Base-by-base conservation (phyloP, 2,113 vertebrate genomes). In the Prolemur simus region DNA sequence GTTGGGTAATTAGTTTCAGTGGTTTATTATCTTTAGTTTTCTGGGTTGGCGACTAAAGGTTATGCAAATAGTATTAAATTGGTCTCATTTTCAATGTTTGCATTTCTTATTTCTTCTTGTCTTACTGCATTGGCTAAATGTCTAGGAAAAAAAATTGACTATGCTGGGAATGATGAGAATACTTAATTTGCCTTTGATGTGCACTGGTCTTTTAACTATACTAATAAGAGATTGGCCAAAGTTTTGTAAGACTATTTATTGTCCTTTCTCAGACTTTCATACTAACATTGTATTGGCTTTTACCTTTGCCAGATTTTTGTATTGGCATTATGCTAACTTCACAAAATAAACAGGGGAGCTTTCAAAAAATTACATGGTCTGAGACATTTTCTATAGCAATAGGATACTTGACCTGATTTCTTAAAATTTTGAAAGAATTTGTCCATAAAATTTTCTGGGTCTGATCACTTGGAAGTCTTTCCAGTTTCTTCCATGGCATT, bases 371-470 rank as follows among this genome's bases (percentile, higher is more conserved):
- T n/a, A 21, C 42, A 47, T 80, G 27, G 8, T 58, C 58, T 91
- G 47, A 23, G 76, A 64, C 39, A 80, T 89, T 93, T 95, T 94
- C 58, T 52, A 68, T 93, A 52, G 83, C 12, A 86, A 85, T 45
- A 78, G 54, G 20, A 83, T 52, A 73, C 13, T 39, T 52, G 10
- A 73, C 13, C n/a, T 52, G 12, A 89, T 89, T 94, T 92, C 23
- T 95, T 92, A 39, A 89, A 87, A 96, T 45, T 87, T 84, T 89
- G 47, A 88, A 95, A 94, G 47, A 89, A 91, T 83, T 86, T 94
- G 71, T 29, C 6, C 29, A 83, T 71, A 52, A 93, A 93, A 77
- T 56, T 34, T 97, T 76, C 39, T 94, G 66, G 17, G 23, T 94
- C 58, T 93, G 93, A 73, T 88, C 17, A 17, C 2, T 87, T 54